phyloP scores from a whole-genome alignment of 2,797 vertebrate genomes.

The Clarias platycephalus region DNA sequence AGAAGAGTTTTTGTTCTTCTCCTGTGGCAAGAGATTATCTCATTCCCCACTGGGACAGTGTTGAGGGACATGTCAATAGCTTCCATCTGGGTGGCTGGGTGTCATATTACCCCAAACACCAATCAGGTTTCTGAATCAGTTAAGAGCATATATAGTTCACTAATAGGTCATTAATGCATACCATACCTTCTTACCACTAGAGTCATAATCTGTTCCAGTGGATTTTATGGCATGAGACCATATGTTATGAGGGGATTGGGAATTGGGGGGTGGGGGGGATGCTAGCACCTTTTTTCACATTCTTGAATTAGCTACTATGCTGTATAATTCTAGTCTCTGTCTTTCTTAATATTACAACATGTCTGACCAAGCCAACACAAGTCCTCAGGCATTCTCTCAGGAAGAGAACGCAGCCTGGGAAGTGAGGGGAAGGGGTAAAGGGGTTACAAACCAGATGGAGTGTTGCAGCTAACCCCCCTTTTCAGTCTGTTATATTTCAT shows the following conservation, averaged over 20 bases:
- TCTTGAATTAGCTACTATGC: conserved; percentile 27
- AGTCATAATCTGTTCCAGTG: conserved; percentile 26
- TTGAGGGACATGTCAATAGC: conserved; percentile 42
- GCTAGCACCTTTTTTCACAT: neutral
- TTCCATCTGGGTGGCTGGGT: conserved; percentile 55
- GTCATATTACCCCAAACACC: conserved; percentile 57
- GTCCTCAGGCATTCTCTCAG: conserved; percentile 39
- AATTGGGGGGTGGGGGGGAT: conserved; percentile 1
- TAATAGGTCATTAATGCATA: conserved; percentile 56
- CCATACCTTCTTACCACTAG: conserved; percentile 26
- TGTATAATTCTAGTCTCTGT: conserved; percentile 23
- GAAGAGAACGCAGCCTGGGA: conserved; percentile 43
- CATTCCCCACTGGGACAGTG: conserved; percentile 10
- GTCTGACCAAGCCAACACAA: conserved; percentile 30
- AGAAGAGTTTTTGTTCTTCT: neutral
- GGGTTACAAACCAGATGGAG: conserved; percentile 62
- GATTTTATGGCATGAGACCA: conserved; percentile 35
- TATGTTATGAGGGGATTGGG: neutral
- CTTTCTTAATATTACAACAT: conserved; percentile 5
- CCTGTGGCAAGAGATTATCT: neutral
- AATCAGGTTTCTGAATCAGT: conserved; percentile 56
- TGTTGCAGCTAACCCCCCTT: conserved; percentile 28
- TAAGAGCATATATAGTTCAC: conserved; percentile 53
- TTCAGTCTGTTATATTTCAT: conserved; percentile 22
- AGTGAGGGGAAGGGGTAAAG: conserved; percentile 43